Evolutionary conservation across 1,140 invertebrate species (phyloP), one percentile per base, ranked within the genome.

Genomic region (Vollenhovia emeryi): DNA sequence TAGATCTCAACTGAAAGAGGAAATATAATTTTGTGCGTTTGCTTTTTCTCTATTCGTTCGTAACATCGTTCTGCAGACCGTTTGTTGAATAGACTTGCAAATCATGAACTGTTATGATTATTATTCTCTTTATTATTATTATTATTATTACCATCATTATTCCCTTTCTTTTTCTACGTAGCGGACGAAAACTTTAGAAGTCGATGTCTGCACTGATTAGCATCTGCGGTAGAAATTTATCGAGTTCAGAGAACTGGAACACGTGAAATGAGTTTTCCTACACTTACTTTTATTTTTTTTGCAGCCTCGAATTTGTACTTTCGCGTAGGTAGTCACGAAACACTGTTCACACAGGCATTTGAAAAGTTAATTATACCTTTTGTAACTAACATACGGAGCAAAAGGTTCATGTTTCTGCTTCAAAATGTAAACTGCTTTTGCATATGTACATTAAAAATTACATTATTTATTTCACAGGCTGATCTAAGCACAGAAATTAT

Each of bases 151-250:
- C 79, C 45, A 69, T 76, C 71, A n/a, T n/a, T n/a, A n/a, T n/a
- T 45, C 68, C 78, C 43, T 13, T 27, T 30, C 33, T 2, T 59
- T 48, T n/a, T 8, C 18, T 27, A 73, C 27, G 27, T 9, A 50
- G 15, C 8, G 21, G n/a, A 55, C 59, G 55, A 80, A 87, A 89
- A 48, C 60, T 89, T 74, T 36, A 30, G 15, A 60, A 76, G 40
- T 75, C 74, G 52, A 57, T 71, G 74, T 71, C 55, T 78, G 86
- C 85, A 79, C 87, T 90, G 82, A 90, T 90, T 89, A 86, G 73
- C 86, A 89, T 89, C 60, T 45, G 55, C n/a, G 64, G 36, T 36
- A n/a, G 62, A 89, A 87, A 85, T 90, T 89, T 89, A 88, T 89
- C 57, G 76, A 50, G 50, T 78, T 78, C 73, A 55, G 48, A 50